Evolutionary conservation across 64 coral and sea anemone species (phyloP).

Genomic region (Pocillopora verrucosa): DNA sequence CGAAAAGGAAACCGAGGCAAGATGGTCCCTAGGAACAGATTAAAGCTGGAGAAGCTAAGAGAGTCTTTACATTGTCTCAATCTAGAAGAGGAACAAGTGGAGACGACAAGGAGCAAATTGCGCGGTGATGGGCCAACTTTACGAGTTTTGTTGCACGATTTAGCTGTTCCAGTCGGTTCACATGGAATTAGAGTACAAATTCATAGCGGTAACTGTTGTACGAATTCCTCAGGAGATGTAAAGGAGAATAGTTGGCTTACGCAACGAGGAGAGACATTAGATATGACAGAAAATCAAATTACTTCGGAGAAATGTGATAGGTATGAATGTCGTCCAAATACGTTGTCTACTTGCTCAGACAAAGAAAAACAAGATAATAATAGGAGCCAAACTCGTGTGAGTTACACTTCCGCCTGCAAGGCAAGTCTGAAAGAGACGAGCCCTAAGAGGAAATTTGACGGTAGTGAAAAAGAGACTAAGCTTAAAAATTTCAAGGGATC

Average conservation of each 20-base stretch:
- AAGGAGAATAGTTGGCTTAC: background rate
- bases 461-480: too few relatives aligned
- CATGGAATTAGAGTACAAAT: background rate
- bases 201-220: background rate
- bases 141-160: background rate
- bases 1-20: background rate
- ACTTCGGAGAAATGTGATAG: too few relatives aligned
- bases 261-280: background rate
- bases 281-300: too few relatives aligned
- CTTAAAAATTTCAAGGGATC: too few relatives aligned
- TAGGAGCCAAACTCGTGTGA: too few relatives aligned
- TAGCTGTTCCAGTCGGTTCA: background rate
- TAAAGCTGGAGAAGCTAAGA: conserved; percentile 18
- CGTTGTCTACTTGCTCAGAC: too few relatives aligned
- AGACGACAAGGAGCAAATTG: background rate
- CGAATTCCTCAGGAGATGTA: background rate
- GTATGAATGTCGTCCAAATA: too few relatives aligned
- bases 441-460: too few relatives aligned
- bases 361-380: background rate
- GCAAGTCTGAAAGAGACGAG: too few relatives aligned
- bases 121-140: background rate
- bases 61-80: conserved; percentile 27
- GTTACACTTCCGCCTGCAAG: too few relatives aligned
- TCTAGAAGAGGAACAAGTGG: background rate
- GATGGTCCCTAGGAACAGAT: conserved; percentile 15